Evolutionary conservation across 2,797 vertebrate genomes (phyloP).

Genomic region (Alectoris magna): DNA sequence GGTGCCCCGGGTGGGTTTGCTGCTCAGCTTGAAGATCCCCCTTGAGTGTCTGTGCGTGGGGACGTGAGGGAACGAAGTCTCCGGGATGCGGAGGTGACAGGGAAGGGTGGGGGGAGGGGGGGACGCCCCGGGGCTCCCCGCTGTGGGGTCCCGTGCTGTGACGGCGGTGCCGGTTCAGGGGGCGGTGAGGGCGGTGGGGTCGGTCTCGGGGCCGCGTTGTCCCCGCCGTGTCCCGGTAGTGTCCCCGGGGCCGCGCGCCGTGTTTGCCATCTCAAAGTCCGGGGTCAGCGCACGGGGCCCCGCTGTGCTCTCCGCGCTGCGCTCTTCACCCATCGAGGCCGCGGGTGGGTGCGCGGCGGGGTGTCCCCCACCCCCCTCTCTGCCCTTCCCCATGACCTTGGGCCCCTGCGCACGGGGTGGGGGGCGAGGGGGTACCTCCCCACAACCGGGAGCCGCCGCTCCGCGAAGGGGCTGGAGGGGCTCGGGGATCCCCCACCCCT

Average conservation of each 20-base stretch:
- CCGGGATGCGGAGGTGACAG: not conserved
- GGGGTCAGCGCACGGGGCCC: fast-evolving
- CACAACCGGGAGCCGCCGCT: fast-evolving
- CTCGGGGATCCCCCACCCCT: fast-evolving
- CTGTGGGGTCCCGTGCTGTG: fast-evolving
- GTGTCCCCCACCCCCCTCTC: not conserved
- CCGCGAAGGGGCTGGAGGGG: fast-evolving
- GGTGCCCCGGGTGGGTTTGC: not conserved
- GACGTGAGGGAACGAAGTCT: not conserved
- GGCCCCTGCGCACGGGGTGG: not conserved
- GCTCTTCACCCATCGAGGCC: no score
- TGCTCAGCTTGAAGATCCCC: not conserved
- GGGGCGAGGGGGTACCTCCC: not conserved
- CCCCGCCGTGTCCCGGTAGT: not conserved
- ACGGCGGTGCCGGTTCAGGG: not conserved
- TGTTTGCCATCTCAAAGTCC: not conserved
- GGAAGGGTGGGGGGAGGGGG: fast-evolving
- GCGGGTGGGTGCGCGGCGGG: fast-evolving
- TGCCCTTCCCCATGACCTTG: constrained; percentile 21
- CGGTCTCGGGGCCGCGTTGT: not conserved
- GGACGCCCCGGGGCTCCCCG: not conserved
- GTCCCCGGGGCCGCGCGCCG: not conserved
- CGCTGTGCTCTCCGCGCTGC: no score
- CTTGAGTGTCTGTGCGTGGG: not conserved
- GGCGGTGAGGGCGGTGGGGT: not conserved